A percentile compares a stretch with the other conserved stretches of the same genome.
Conservation (phyloP, 2,797 vertebrate genomes). For the Lithobates sylvaticus region DNA sequence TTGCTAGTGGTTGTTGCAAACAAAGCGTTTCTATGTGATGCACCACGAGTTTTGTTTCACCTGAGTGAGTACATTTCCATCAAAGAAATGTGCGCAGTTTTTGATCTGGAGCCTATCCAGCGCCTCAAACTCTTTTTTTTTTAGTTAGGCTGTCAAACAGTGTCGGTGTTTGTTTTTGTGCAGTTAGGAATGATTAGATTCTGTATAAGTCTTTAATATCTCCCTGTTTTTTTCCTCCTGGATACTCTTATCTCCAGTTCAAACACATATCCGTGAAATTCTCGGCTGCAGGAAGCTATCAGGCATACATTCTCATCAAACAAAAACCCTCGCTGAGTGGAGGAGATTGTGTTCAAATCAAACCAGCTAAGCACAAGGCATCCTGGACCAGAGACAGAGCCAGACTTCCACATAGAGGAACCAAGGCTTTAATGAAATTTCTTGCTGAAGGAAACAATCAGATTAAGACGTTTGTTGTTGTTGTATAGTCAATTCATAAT, state of each 20-base stretch:
- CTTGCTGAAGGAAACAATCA: slow-evolving; percentile 49
- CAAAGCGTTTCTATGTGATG: too few species aligned
- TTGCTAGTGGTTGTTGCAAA: too few species aligned
- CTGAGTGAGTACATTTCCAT: too few species aligned
- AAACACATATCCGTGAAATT: slow-evolving; percentile 55
- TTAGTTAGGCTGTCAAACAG: slow-evolving; percentile 11
- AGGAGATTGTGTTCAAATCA: slow-evolving; percentile 48
- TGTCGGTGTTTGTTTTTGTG: slow-evolving; percentile 35
- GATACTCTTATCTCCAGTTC: slow-evolving; percentile 56
- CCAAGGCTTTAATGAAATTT: slow-evolving; percentile 52
- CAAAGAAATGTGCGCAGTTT: too few species aligned
- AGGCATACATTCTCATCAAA: slow-evolving; percentile 56
- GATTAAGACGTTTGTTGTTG: slow-evolving; percentile 39
- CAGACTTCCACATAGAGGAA: slow-evolving; percentile 30
- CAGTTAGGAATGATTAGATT: slow-evolving; percentile 50
- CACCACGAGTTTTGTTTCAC: too few species aligned
- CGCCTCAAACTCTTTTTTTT: not conserved
- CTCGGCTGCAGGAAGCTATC: slow-evolving; percentile 43
- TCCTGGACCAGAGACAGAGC: slow-evolving; percentile 46
- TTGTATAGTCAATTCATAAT: slow-evolving; percentile 3
- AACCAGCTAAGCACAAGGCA: slow-evolving; percentile 37
- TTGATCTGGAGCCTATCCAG: too few species aligned
- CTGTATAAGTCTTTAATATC: slow-evolving; percentile 51
- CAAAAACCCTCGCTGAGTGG: slow-evolving; percentile 41
- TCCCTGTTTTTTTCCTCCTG: slow-evolving; percentile 20